Evolutionary conservation across 2,797 vertebrate genomes (phyloP).

Genomic region (Gouania willdenowi): DNA sequence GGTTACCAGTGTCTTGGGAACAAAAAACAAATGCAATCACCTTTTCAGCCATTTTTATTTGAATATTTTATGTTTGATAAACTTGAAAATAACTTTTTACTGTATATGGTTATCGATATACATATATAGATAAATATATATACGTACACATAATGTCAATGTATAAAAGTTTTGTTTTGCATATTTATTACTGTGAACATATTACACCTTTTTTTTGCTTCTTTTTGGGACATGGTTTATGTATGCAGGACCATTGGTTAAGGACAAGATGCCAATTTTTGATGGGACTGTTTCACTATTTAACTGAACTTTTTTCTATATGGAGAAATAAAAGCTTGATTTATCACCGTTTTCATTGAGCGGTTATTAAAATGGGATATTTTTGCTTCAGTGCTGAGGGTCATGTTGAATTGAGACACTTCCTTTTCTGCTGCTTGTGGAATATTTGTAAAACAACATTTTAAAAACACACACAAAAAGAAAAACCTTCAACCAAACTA

Average conservation of each 20-base stretch:
- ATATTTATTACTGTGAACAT: constrained; percentile 98
- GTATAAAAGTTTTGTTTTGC: constrained; percentile 84
- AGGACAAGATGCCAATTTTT: constrained; percentile 67
- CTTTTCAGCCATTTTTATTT: constrained; percentile 81
- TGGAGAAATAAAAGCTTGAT: constrained; percentile 75
- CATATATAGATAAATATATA: constrained; percentile 45
- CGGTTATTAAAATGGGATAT: too few species aligned
- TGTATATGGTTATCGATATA: constrained; percentile 70
- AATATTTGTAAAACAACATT: too few species aligned
- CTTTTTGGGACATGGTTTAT: constrained; percentile 74
- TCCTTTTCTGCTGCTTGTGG: too few species aligned
- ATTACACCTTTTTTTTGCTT: constrained; percentile 75
- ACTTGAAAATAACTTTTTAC: constrained; percentile 87
- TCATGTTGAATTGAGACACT: too few species aligned
- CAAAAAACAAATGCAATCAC: constrained; percentile 81
- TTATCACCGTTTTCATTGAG: constrained; percentile 60
- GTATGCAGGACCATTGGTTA: constrained; percentile 72
- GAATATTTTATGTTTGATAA: constrained; percentile 81
- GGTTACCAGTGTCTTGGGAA: constrained; percentile 96
- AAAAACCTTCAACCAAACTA: too few species aligned
- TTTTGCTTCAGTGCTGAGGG: too few species aligned
- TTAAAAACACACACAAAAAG: too few species aligned
- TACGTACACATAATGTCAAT: constrained; percentile 82
- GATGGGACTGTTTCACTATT: constrained; percentile 73
- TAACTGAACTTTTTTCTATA: constrained; percentile 79